These are phyloP conservation scores for Homarus gammarus DNA, from an alignment of 2,888 invertebrate genomes.

Conservation along the genomic window DNA sequence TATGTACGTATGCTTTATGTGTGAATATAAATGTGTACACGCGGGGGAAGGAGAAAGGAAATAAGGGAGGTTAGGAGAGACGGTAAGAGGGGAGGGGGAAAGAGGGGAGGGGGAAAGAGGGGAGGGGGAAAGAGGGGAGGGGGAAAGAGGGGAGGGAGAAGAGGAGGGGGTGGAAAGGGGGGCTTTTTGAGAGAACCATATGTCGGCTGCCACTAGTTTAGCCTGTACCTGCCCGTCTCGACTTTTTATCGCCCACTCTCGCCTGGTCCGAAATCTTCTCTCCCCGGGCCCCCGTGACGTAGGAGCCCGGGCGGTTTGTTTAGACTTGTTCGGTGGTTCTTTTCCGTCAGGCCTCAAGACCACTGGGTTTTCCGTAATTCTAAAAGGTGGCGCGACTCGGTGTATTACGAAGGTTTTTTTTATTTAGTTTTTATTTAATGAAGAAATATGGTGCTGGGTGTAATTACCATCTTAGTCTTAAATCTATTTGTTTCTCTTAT, in stretches of 20 bases:
- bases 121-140: no score
- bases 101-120: no score
- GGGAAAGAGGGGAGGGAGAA: no score
- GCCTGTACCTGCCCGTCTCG: conserved; percentile 47
- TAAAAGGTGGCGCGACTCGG: background rate
- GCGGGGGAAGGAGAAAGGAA: background rate
- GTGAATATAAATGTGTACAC: conserved; percentile 22
- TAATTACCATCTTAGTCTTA: no score
- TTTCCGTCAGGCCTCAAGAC: no score
- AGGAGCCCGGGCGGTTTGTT: conserved; percentile 1
- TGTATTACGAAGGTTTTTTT: no score
- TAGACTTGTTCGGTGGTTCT: conserved; percentile 23
- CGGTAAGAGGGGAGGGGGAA: no score
- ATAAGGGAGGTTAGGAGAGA: no score
- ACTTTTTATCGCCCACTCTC: conserved; percentile 52
- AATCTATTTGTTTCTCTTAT: no score
- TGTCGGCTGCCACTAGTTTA: conserved; percentile 35
- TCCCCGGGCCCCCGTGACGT: conserved; percentile 10
- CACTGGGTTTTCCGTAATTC: background rate
- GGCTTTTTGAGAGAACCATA: conserved; percentile 35
- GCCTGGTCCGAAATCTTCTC: conserved; percentile 50
- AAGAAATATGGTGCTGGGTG: no score
- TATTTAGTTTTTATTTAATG: no score
- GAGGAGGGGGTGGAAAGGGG: background rate
- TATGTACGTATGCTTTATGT: no score